Evolutionary conservation across 2,797 vertebrate species (phyloP).

Genomic region (Parambassis ranga): DNA sequence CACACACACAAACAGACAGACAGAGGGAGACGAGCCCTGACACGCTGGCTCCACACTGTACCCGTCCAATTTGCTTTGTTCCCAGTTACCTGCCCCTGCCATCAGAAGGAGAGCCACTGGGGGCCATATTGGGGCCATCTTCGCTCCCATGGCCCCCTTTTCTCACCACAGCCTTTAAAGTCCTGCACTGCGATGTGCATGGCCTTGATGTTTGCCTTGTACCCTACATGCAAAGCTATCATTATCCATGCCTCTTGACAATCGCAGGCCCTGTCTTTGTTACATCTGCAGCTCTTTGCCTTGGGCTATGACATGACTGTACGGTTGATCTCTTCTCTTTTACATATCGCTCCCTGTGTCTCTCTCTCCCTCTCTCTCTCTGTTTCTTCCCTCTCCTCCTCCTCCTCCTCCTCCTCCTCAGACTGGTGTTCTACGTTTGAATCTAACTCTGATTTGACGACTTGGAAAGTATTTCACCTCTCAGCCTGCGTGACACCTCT

Average conservation of each 20-base stretch:
- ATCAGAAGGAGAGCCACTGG: slow-evolving; percentile 64
- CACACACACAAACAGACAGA: slow-evolving; percentile 37
- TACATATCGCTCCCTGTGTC: slow-evolving; percentile 76
- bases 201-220: slow-evolving; percentile 82
- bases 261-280: slow-evolving; percentile 79
- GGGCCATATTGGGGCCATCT: slow-evolving; percentile 67
- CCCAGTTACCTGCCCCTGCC: slow-evolving; percentile 75
- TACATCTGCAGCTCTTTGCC: slow-evolving; percentile 80
- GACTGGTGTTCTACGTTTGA: slow-evolving; percentile 49
- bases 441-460: slow-evolving; percentile 54
- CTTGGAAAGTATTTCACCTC: slow-evolving; percentile 66
- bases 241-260: slow-evolving; percentile 85
- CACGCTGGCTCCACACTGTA: slow-evolving; percentile 38
- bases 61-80: slow-evolving; percentile 75
- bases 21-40: slow-evolving; percentile 31
- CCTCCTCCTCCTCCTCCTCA: too few species aligned
- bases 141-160: slow-evolving; percentile 57
- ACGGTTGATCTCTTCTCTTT: slow-evolving; percentile 83
- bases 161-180: slow-evolving; percentile 74
- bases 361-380: slow-evolving; percentile 41
- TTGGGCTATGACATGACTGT: slow-evolving; percentile 78
- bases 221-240: slow-evolving; percentile 83
- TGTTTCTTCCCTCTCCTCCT: too few species aligned
- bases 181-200: slow-evolving; percentile 63
- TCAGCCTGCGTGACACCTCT: slow-evolving; percentile 65